A percentile compares a stretch with the other conserved stretches of the same genome.
These are phyloP conservation scores for Caenorhabditis remanei DNA, from an alignment of 1,140 invertebrate species.

Conservation along the genomic window DNA sequence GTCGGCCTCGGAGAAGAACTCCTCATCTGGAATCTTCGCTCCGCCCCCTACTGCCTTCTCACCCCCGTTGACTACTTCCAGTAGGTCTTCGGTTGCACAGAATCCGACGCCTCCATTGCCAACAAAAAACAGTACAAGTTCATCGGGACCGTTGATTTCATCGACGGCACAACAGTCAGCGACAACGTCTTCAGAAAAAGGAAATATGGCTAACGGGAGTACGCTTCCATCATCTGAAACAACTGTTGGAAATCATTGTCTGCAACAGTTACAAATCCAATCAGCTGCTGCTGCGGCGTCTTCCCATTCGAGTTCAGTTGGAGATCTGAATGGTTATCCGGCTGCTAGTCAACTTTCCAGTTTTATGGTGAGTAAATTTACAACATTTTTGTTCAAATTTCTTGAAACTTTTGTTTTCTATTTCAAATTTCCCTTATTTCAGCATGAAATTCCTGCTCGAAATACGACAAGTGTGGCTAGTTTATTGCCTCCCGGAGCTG, in stretches of 20 bases:
- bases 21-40: background rate
- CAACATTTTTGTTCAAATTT: no score
- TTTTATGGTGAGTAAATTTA: constrained; percentile 12
- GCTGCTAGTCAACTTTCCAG: background rate
- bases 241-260: constrained; percentile 22
- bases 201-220: constrained; percentile 14
- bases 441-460: constrained; percentile 43
- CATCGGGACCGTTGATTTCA: constrained; percentile 15
- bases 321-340: constrained; percentile 20
- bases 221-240: constrained; percentile 26
- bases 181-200: constrained; percentile 7
- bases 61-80: constrained; percentile 61
- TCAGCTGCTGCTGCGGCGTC: constrained; percentile 11
- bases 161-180: background rate
- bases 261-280: constrained; percentile 36
- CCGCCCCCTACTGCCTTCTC: constrained; percentile 30
- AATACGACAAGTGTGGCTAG: constrained; percentile 38
- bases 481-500: background rate
- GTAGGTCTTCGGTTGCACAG: constrained; percentile 51
- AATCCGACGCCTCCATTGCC: constrained; percentile 51
- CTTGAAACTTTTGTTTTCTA: background rate
- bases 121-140: background rate
- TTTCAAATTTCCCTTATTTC: background rate
- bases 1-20: background rate
- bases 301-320: background rate